Evolutionary conservation across 1,140 invertebrate species (phyloP).

Genomic region (Camponotus floridanus): DNA sequence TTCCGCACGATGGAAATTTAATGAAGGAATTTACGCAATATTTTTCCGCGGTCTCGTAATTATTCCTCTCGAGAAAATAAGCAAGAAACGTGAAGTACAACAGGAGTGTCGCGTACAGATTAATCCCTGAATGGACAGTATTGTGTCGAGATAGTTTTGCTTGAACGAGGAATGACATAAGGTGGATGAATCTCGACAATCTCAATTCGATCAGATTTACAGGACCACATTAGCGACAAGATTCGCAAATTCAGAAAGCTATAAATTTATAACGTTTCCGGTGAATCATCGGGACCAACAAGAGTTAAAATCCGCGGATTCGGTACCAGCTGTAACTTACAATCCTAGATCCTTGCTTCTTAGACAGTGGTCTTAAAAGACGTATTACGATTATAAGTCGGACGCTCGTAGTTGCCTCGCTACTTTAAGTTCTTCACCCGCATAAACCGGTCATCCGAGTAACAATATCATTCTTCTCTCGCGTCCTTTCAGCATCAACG

Average conservation of each 20-base stretch:
- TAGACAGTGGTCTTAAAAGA: slow-evolving; percentile 33
- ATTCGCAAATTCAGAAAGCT: slow-evolving; percentile 57
- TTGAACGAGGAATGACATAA: background rate
- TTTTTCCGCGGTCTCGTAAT: slow-evolving; percentile 35
- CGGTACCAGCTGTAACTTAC: slow-evolving; percentile 58
- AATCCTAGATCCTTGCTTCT: slow-evolving; percentile 10
- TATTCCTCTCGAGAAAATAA: slow-evolving; percentile 33
- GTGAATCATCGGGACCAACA: slow-evolving; percentile 44
- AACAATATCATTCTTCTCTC: background rate
- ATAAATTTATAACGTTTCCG: slow-evolving; percentile 54
- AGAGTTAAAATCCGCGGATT: slow-evolving; percentile 47
- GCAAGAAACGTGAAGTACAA: slow-evolving; percentile 1
- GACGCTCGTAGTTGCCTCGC: slow-evolving; percentile 51
- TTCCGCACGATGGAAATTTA: slow-evolving; percentile 35
- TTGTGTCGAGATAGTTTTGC: background rate
- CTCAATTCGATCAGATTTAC: slow-evolving; percentile 33
- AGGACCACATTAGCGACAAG: slow-evolving; percentile 24
- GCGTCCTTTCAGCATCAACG: background rate
- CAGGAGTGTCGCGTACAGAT: background rate
- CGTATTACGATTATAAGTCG: slow-evolving; percentile 65
- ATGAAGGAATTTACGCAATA: slow-evolving; percentile 53
- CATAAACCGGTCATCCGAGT: background rate
- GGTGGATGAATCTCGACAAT: background rate
- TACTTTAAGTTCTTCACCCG: slow-evolving; percentile 52
- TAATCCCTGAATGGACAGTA: slow-evolving; percentile 32